Evolutionary conservation across 2,797 vertebrate species (phyloP), one percentile per base, ranked within the genome.

Genomic region (Tadarida brasiliensis): DNA sequence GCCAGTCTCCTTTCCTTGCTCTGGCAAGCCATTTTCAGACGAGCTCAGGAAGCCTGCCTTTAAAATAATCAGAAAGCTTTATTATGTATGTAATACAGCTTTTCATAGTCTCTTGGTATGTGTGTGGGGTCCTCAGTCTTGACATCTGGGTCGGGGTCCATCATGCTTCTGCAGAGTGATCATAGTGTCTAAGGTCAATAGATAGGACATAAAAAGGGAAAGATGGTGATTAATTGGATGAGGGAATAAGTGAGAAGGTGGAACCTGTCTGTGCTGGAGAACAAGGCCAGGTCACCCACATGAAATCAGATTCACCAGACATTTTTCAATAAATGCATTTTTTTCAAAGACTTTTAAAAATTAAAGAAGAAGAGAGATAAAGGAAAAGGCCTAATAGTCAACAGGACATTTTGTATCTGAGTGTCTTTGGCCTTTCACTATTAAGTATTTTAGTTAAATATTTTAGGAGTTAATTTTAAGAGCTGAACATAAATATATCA

Each of bases 381-480:
- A 63, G 9, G 3, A 68, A 91, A 90, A 73, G 7, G 22, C 4
- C 70, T 81, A 86, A 1, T 39, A 68, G 30, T 61, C 12, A 35
- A 73, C 73, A 80, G 3, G 4, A 9, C 0, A 4, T 39, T 87
- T 85, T 28, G 14, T 76, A n/a, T 39, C 12, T 39, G 33, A 90
- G 39, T 65, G 12, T 61, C 17, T 76, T 82, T 86, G 26, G 11
- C 0, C 2, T 80, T 91, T 94, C 12, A 15, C 20, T 63, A 81
- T 20, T 73, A 84, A 78, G 63, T 71, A 71, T 30, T 51, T 89
- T 94, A 67, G 11, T 20, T 73, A 80, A 73, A 70, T 71, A 71
- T 30, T 51, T 89, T 94, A 67, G 11, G 10, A 81, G 10, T 76
- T 61, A n/a, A 78, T 81, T 70, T 81, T 85, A 81, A 91, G 59